Conservation (phyloP, 2,888 invertebrate genomes). For the Chrysopilus asiliformis region DNA sequence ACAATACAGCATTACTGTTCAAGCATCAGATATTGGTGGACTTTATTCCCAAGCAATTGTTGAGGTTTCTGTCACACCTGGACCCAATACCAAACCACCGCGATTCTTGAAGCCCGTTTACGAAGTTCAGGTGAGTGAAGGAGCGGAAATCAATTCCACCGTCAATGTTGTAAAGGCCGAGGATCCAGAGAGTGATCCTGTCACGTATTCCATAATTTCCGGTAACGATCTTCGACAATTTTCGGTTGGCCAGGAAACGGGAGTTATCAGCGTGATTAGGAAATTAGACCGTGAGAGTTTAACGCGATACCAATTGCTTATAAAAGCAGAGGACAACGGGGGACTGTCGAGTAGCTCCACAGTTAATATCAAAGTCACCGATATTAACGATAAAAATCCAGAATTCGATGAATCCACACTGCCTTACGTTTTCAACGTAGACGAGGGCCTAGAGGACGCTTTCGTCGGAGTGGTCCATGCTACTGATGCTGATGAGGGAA, state of each 20-base stretch:
- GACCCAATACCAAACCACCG: constrained; percentile 69
- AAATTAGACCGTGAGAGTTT: constrained; percentile 77
- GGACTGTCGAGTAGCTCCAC: constrained; percentile 69
- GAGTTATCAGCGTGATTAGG: constrained; percentile 75
- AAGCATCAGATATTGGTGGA: constrained; percentile 69
- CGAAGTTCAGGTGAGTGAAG: constrained; percentile 79
- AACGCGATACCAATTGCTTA: constrained; percentile 75
- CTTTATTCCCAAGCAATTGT: constrained; percentile 74
- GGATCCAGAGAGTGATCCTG: constrained; percentile 78
- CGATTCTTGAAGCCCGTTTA: constrained; percentile 70
- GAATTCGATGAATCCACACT: constrained; percentile 60
- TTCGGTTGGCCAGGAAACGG: constrained; percentile 70
- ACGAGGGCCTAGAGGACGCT: constrained; percentile 49
- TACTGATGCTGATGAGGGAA: constrained; percentile 71
- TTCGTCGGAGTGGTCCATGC: constrained; percentile 72
- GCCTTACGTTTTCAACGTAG: constrained; percentile 68
- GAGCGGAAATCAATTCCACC: constrained; percentile 75
- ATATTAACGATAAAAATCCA: constrained; percentile 85
- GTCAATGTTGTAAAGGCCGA: constrained; percentile 72
- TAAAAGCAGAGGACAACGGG: constrained; percentile 77
- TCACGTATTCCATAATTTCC: constrained; percentile 72
- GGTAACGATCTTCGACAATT: constrained; percentile 85
- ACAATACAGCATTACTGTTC: constrained; percentile 76
- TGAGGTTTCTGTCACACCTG: constrained; percentile 71
- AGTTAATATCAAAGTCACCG: constrained; percentile 78